Evolutionary conservation across 2,113 vertebrate genomes (phyloP).

Genomic region (Cinclus mexicanus): DNA sequence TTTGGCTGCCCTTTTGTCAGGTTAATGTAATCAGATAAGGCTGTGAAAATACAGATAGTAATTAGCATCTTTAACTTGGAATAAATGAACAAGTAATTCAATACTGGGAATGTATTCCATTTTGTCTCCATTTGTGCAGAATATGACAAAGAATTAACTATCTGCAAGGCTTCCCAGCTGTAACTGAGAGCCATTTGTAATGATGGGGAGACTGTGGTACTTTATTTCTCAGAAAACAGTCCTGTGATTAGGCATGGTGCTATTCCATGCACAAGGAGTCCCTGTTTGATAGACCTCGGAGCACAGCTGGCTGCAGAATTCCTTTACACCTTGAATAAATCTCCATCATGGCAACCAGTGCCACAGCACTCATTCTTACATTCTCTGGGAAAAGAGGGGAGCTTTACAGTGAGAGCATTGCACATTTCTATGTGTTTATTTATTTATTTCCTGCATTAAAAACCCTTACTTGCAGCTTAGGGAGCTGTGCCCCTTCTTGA

Average conservation of each 20-base stretch:
- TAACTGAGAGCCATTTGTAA: background rate
- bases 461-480: background rate
- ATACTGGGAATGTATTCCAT: background rate
- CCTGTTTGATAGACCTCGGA: background rate
- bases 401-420: background rate
- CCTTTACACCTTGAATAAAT: background rate
- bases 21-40: slow-evolving; percentile 48
- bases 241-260: background rate
- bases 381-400: background rate
- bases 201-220: background rate
- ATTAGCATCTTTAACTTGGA: slow-evolving; percentile 50
- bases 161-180: background rate
- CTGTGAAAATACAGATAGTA: slow-evolving; percentile 42
- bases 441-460: background rate
- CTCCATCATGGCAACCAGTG: background rate
- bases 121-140: background rate
- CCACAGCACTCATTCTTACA: background rate
- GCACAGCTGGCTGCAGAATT: background rate
- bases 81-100: slow-evolving; percentile 25
- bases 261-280: background rate
- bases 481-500: background rate
- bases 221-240: background rate
- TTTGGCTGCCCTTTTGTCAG: slow-evolving; percentile 44
- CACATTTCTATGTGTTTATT: background rate
- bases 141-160: slow-evolving; percentile 1